These are phyloP conservation scores for Bagarius yarrelli DNA, from an alignment of 2,113 vertebrate species.

Conservation along the genomic window DNA sequence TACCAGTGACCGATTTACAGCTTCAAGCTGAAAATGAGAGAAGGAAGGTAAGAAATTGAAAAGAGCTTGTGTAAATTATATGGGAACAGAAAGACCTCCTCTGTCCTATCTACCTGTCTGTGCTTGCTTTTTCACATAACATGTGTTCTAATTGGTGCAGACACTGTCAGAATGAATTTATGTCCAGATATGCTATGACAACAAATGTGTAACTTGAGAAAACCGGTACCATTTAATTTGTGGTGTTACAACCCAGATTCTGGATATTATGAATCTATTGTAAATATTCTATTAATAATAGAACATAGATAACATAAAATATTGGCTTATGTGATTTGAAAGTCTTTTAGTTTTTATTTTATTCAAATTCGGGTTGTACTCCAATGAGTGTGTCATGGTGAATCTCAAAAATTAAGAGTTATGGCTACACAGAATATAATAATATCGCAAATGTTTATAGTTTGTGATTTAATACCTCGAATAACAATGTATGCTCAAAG, in stretches of 20 bases:
- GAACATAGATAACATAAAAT: too few species aligned
- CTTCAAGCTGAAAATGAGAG: background rate
- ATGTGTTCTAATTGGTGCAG: slow-evolving; percentile 48
- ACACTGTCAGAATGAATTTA: slow-evolving; percentile 51
- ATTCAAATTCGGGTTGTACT: too few species aligned
- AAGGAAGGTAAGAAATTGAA: slow-evolving; percentile 3
- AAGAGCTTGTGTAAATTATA: slow-evolving; percentile 19
- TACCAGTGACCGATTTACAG: slow-evolving; percentile 31
- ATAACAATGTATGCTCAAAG: too few species aligned
- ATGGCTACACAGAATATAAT: too few species aligned
- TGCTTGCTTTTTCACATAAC: slow-evolving; percentile 41
- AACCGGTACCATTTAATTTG: slow-evolving; percentile 9
- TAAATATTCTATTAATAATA: too few species aligned
- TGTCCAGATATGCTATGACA: slow-evolving; percentile 33
- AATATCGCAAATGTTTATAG: too few species aligned
- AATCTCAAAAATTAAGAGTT: background rate
- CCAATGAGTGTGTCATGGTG: slow-evolving; percentile 18
- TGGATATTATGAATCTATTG: too few species aligned
- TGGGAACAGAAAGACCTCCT: slow-evolving; percentile 5
- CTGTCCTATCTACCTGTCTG: slow-evolving; percentile 23
- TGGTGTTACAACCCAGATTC: background rate
- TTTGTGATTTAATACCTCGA: too few species aligned
- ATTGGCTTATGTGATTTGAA: too few species aligned
- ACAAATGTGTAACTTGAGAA: slow-evolving; percentile 33
- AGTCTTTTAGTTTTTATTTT: too few species aligned